A percentile compares a stretch with the other conserved stretches of the same genome.
Conservation (phyloP, 2,113 vertebrate genomes). For the Trochalopteron elliotii region DNA sequence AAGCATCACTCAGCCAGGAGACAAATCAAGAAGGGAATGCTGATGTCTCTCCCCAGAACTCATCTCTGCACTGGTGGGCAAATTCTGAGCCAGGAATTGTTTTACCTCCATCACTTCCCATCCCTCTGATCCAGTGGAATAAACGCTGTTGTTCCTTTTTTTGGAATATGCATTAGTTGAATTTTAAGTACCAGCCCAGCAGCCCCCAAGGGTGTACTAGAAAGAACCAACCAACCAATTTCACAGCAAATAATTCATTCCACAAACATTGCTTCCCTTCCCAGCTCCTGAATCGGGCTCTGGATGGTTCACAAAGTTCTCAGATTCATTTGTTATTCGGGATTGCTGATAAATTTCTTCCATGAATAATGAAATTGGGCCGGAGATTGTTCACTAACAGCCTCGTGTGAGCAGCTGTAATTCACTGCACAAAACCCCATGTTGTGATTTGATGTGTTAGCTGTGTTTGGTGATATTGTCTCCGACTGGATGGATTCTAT, state of each 20-base stretch:
- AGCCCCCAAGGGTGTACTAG: background rate
- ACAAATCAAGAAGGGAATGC: background rate
- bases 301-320: slow-evolving; percentile 1
- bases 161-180: slow-evolving; percentile 12
- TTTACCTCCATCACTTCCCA: background rate
- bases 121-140: background rate
- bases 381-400: slow-evolving; percentile 25
- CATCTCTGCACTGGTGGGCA: background rate
- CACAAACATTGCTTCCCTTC: background rate
- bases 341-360: slow-evolving; percentile 21
- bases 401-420: background rate
- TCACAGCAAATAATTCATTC: slow-evolving; percentile 30
- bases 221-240: background rate
- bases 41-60: background rate
- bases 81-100: background rate
- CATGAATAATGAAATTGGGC: slow-evolving; percentile 38
- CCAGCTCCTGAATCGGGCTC: background rate
- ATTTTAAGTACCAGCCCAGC: slow-evolving; percentile 29
- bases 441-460: slow-evolving; percentile 28
- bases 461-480: slow-evolving; percentile 3
- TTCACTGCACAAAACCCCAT: background rate
- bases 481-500: background rate
- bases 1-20: background rate
- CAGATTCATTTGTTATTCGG: slow-evolving; percentile 26
- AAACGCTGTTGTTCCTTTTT: background rate